Conservation (phyloP, 2,888 invertebrate genomes). For the Aphodius granarius region DNA sequence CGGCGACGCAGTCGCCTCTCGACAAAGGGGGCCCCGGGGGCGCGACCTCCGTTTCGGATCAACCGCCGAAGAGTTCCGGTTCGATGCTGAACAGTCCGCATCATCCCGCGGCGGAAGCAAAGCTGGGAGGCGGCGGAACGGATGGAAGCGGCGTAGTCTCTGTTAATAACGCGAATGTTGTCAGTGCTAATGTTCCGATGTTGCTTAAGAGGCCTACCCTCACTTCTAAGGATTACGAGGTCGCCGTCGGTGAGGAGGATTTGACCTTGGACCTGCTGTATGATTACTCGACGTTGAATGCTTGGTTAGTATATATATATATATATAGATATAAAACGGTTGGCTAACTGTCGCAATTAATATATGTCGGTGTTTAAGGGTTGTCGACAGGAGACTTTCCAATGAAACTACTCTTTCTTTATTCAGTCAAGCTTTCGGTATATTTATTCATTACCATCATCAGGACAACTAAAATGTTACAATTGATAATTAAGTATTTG, state of each 20-base stretch:
- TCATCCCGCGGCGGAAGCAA: slow-evolving; percentile 38
- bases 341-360: no score
- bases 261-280: slow-evolving; percentile 80
- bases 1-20: slow-evolving; percentile 45
- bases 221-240: slow-evolving; percentile 76
- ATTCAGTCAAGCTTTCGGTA: no score
- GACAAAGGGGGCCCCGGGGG: slow-evolving; percentile 35
- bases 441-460: no score
- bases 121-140: no score
- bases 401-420: no score
- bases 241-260: slow-evolving; percentile 78
- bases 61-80: slow-evolving; percentile 40
- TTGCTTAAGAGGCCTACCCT: slow-evolving; percentile 75
- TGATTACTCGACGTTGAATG: slow-evolving; percentile 83
- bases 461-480: no score
- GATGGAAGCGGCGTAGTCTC: no score
- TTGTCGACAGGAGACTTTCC: no score
- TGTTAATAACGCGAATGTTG: no score
- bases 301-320: slow-evolving; percentile 80
- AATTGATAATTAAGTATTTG: no score
- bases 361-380: no score
- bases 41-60: slow-evolving; percentile 34
- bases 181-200: slow-evolving; percentile 20
- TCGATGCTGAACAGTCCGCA: slow-evolving; percentile 41
- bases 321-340: no score